Base-by-base conservation (phyloP, 2,888 invertebrate genomes). In the Drymonia ruficornis region DNA sequence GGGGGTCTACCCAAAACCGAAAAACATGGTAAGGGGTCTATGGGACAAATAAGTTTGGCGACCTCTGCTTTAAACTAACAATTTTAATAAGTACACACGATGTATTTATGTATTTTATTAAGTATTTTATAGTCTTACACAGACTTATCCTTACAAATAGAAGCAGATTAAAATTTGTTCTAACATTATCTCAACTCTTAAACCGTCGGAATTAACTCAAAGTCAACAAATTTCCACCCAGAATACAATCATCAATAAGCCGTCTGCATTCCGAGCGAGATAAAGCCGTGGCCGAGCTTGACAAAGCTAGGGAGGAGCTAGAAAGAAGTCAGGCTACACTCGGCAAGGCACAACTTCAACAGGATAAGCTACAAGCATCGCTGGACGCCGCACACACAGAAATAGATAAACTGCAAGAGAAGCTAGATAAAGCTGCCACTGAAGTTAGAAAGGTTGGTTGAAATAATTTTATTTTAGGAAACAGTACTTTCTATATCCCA, bases 311-410 rank as follows among this genome's bases (percentile, higher is more conserved):
- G 66, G 98, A 98, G 86, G 98, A 98, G 86, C 93, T 98, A 76
- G 98, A 98, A 89, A 94, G 98, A 63, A 96, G 97, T 28, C 97
- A 97, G 85, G 97, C 97, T 29, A 97, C 97, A 49, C 94, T 98
- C 55, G 97, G 97, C 81, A 98, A 98, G 89, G 96, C 97, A 58
- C 98, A 98, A 87, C 92, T 97, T 55, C 97, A 97, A 80, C 97
- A 97, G 81, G 98, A 98, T 89, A 98, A 98, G 87, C 92, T 98
- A 52, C 98, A 98, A 87, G 96, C 97, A 65, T 93, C 96, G 12
- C 93, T 98, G 69, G 98, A 98, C 88, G 96, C 97, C 78, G 96
- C 97, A 18, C 98, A 98, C 85, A 96, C 96, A 52, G 98, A 98
- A 82, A 95, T 97, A 51, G 98, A 98, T 84, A 97, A 98, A 79